A percentile compares a stretch with the other conserved stretches of the same genome.
Conservation (phyloP, 2,888 invertebrate genomes). For the Crematogaster levior region DNA sequence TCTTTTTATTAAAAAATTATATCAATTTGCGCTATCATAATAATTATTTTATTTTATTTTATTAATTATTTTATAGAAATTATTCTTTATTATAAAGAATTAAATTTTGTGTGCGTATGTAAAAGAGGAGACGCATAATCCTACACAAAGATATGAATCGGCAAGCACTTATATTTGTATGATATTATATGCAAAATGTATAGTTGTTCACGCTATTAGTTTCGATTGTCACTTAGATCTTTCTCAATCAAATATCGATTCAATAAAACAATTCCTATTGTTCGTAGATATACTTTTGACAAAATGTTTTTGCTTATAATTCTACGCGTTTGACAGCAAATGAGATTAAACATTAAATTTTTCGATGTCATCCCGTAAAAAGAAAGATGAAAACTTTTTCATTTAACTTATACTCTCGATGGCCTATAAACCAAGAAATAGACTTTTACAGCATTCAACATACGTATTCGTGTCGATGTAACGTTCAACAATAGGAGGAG, state of each 20-base stretch:
- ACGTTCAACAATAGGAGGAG: not conserved
- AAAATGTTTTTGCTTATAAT: not conserved
- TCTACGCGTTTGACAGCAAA: not conserved
- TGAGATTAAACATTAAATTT: conserved; percentile 7
- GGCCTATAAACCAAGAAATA: not conserved
- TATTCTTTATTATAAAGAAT: not conserved
- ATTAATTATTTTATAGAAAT: not conserved
- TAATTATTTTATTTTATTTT: too few species aligned
- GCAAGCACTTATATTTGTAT: not conserved
- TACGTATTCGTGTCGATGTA: not conserved
- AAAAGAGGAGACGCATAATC: not conserved
- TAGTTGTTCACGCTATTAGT: not conserved
- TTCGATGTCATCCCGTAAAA: not conserved
- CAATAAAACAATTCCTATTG: not conserved
- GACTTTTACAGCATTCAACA: not conserved
- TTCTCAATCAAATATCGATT: not conserved
- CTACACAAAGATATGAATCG: not conserved
- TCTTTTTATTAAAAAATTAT: too few species aligned
- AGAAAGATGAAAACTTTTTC: not conserved
- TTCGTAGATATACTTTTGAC: not conserved
- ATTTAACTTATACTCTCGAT: not conserved
- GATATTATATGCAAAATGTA: not conserved
- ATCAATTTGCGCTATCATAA: not conserved
- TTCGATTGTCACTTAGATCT: not conserved
- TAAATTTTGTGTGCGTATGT: not conserved